Percentiles rank a stretch among this genome's conserved stretches.
Conservation (phyloP, 1,140 invertebrate genomes). For the Ceratosolen solmsi region DNA sequence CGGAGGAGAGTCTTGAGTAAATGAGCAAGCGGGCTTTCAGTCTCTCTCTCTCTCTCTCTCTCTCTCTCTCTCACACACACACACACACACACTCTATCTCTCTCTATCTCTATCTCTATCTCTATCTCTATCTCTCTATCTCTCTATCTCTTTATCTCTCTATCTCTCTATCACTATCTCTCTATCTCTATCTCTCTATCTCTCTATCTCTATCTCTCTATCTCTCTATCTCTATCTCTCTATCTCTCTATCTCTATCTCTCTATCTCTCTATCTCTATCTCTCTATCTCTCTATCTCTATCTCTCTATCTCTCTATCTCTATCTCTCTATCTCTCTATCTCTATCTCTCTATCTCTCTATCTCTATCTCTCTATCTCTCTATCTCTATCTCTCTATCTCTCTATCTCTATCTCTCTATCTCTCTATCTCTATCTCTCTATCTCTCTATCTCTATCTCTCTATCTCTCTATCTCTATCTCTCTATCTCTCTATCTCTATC, state of each 20-base stretch:
- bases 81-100: neutral
- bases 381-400: too few relatives aligned
- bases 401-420: too few relatives aligned
- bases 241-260: too few relatives aligned
- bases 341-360: neutral
- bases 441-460: neutral
- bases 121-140: neutral
- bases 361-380: too few relatives aligned
- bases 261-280: neutral
- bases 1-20: slow-evolving; percentile 39
- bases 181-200: too few relatives aligned
- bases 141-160: neutral
- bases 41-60: neutral
- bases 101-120: neutral
- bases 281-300: neutral
- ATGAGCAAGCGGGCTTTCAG: slow-evolving; percentile 33
- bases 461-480: neutral
- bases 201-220: too few relatives aligned
- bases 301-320: neutral
- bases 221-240: too few relatives aligned
- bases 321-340: neutral
- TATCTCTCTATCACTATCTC: neutral
- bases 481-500: neutral
- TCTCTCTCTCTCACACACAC: neutral
- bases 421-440: neutral